Evolutionary conservation across 2,797 vertebrate genomes (phyloP).

Genomic region (Gymnodraco acuticeps): DNA sequence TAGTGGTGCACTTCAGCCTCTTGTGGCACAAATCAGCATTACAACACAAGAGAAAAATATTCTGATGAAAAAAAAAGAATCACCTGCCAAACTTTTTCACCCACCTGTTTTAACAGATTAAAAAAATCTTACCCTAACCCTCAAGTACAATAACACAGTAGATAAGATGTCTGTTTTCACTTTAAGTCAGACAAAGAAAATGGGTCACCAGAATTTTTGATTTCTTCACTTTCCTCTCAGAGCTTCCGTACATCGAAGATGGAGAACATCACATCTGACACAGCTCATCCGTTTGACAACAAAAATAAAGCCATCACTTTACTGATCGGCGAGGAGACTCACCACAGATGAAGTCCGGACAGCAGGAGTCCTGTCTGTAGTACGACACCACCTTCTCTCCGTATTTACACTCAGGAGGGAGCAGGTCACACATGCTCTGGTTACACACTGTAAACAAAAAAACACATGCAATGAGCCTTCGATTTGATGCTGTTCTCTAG

Average conservation of each 20-base stretch:
- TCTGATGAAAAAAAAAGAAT: too few relatives aligned
- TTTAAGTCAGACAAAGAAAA: too few relatives aligned
- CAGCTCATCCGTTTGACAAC: neutral
- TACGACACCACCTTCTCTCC: conserved; percentile 91
- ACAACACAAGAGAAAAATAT: too few relatives aligned
- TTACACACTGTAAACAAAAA: conserved; percentile 89
- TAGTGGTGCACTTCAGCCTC: too few relatives aligned
- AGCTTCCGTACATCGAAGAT: neutral
- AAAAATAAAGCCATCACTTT: neutral
- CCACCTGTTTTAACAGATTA: too few relatives aligned
- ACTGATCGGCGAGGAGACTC: conserved; percentile 64
- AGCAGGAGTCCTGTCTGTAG: conserved; percentile 93
- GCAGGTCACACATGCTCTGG: conserved; percentile 89
- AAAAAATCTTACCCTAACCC: too few relatives aligned
- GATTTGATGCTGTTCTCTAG: neutral
- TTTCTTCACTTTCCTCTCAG: too few relatives aligned
- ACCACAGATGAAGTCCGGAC: conserved; percentile 92
- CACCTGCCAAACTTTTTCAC: too few relatives aligned
- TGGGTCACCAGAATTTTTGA: too few relatives aligned
- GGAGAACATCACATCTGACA: neutral
- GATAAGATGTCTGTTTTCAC: too few relatives aligned
- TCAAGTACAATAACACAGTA: too few relatives aligned
- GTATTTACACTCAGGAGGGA: conserved; percentile 86
- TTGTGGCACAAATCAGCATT: too few relatives aligned
- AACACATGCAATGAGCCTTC: neutral